Percentiles rank a stretch among this genome's conserved stretches.
Conservation (phyloP, 2,797 vertebrate genomes). For the Urosaurus nigricauda region DNA sequence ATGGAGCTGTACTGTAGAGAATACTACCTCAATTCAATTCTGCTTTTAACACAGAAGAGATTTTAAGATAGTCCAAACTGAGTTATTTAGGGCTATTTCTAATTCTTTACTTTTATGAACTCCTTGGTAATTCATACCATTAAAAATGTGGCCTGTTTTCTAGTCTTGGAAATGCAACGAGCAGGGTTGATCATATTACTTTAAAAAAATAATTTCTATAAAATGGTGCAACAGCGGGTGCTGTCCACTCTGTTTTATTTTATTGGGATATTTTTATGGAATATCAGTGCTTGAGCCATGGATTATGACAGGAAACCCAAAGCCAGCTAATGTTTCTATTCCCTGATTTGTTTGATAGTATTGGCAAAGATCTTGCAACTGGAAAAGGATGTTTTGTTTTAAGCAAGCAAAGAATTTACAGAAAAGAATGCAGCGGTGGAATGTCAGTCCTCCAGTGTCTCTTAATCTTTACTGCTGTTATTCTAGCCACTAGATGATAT, state of each 20-base stretch:
- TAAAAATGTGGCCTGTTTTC: not conserved
- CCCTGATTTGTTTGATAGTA: constrained; percentile 10
- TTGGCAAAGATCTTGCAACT: constrained; percentile 28
- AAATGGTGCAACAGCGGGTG: not conserved
- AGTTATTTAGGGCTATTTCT: not conserved
- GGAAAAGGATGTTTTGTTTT: not conserved
- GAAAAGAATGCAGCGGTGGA: not conserved
- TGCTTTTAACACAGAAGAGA: not conserved
- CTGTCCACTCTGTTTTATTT: constrained; percentile 15
- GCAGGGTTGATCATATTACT: not conserved
- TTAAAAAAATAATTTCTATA: not conserved
- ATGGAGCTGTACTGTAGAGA: not conserved
- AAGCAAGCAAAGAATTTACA: constrained; percentile 9
- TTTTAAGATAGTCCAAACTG: constrained; percentile 6
- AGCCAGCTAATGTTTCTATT: not conserved
- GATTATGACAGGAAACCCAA: not conserved
- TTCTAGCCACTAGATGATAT: not conserved
- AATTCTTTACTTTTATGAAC: not conserved
- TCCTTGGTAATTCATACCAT: not conserved
- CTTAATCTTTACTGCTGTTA: not conserved
- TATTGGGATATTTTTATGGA: not conserved
- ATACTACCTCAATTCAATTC: not conserved
- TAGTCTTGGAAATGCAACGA: constrained; percentile 1
- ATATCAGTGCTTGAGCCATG: constrained; percentile 1
- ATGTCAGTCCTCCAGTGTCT: not conserved